A percentile compares a stretch with the other conserved stretches of the same genome.
Evolutionary conservation across 2,888 invertebrate species (phyloP).

Genomic region (Lymantria monacha): DNA sequence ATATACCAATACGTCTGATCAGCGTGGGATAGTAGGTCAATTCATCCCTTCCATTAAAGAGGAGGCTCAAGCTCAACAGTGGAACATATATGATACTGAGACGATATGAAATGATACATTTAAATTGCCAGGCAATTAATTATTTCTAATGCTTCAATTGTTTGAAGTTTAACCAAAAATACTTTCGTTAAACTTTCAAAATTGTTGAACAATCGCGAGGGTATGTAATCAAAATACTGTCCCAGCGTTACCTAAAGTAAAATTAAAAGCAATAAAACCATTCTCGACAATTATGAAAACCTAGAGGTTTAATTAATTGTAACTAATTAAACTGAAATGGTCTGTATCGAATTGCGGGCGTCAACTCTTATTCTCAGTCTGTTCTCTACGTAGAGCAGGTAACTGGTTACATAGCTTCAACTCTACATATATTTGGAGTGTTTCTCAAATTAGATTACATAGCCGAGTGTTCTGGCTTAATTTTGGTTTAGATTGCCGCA

Average conservation of each 20-base stretch:
- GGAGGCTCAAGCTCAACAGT: too few relatives aligned
- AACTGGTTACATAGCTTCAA: conserved; percentile 1
- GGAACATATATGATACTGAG: too few relatives aligned
- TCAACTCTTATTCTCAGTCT: conserved; percentile 14
- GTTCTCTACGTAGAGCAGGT: neutral
- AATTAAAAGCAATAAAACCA: conserved; percentile 26
- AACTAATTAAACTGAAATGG: conserved; percentile 18
- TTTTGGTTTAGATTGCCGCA: conserved; percentile 37
- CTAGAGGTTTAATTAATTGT: conserved; percentile 26
- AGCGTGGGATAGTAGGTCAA: too few relatives aligned
- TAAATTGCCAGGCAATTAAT: too few relatives aligned
- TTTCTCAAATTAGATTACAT: conserved; percentile 33
- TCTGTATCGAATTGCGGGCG: conserved; percentile 26
- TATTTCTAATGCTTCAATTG: too few relatives aligned
- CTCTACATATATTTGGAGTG: conserved; percentile 17
- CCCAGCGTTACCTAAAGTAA: conserved; percentile 1
- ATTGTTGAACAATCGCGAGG: neutral
- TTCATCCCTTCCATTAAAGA: too few relatives aligned
- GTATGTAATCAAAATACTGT: neutral
- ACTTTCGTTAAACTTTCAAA: neutral
- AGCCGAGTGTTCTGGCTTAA: conserved; percentile 33
- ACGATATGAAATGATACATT: too few relatives aligned
- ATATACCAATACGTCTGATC: too few relatives aligned
- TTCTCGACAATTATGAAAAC: conserved; percentile 19
- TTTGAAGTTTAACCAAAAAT: too few relatives aligned